Evolutionary conservation across 2,113 vertebrate genomes (phyloP), one percentile per base, ranked within the genome.

Genomic region (Vimba vimba): DNA sequence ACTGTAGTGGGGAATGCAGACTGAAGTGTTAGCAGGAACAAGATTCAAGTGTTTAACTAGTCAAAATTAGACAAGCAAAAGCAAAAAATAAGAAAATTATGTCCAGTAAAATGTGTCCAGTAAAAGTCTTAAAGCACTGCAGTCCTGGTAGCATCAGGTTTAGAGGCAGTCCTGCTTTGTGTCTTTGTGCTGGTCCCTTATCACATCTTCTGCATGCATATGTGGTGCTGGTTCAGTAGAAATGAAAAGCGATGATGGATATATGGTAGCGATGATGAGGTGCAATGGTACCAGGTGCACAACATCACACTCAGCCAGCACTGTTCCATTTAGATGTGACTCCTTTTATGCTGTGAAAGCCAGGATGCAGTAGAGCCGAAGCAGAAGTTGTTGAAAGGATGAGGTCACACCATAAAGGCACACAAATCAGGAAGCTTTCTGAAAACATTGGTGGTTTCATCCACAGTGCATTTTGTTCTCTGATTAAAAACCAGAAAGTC

Each of bases 401-500:
- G 76, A 78, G 76, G 57, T 80, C 36, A 27, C 36, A 43, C 17
- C 21, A 45, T 4, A 62, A 62, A 39, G 77, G 33, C 21, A 43
- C 19, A 79, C 23, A 25, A 36, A 17, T 8, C 55, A 8, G 77
- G 30, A n/a, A 36, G 6, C 21, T 43, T 79, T 80, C 59, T 80
- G 19, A 43, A 45, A 80, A 43, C 12, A 7, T 36, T 79, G 57
- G 77, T 80, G 36, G 78, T 80, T 80, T 80, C 5, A 33, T 47
- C 43, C 79, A 69, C 17, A 4, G 79, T 69, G 62, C 39, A 82
- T 30, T 30, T 50, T 68, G 60, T 82, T 66, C 75, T 23, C 74
- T 69, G 74, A 55, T 77, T 77, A 55, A 55, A 74, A 74, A 45
- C 71, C 71, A 83, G 78, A 80, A 80, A 47, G 12, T 17, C 62